phyloP scores from a whole-genome alignment of 1,140 invertebrate species.

The Leptoteleia sp. region DNA sequence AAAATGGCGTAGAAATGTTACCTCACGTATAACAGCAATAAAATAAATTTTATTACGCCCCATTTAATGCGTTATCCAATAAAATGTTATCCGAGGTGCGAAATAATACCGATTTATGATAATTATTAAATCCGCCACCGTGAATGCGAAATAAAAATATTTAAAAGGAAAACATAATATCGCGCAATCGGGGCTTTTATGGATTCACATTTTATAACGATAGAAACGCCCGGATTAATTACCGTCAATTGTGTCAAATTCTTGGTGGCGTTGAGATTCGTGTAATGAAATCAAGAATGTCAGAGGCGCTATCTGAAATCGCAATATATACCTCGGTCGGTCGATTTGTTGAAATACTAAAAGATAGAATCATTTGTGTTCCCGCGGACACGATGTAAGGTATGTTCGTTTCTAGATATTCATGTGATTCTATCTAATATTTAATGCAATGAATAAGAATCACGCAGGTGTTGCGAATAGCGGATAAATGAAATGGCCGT shows the following conservation, averaged over 20 bases:
- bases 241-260: constrained; percentile 33
- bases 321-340: constrained; percentile 23
- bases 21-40: constrained; percentile 4
- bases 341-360: constrained; percentile 49
- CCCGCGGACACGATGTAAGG: constrained; percentile 20
- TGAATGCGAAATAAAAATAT: constrained; percentile 13
- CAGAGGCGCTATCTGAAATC: constrained; percentile 29
- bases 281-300: constrained; percentile 33
- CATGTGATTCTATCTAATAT: constrained; percentile 63
- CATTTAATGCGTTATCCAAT: neutral
- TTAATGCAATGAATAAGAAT: constrained; percentile 70
- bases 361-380: constrained; percentile 49
- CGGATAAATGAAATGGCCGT: constrained; percentile 56
- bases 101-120: constrained; percentile 20
- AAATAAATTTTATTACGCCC: constrained; percentile 16
- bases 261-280: constrained; percentile 3
- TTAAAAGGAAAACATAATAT: constrained; percentile 1
- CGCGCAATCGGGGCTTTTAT: neutral
- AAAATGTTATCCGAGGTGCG: constrained; percentile 1
- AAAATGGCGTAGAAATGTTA: too few species aligned
- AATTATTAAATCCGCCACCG: constrained; percentile 18
- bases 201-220: constrained; percentile 7
- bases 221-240: constrained; percentile 8
- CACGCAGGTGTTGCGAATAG: constrained; percentile 73
- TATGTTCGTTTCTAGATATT: constrained; percentile 41